A percentile compares a stretch with the other conserved stretches of the same genome.
These are phyloP conservation scores for Furnarius figulus DNA, from an alignment of 2,113 vertebrate genomes.

Conservation along the genomic window DNA sequence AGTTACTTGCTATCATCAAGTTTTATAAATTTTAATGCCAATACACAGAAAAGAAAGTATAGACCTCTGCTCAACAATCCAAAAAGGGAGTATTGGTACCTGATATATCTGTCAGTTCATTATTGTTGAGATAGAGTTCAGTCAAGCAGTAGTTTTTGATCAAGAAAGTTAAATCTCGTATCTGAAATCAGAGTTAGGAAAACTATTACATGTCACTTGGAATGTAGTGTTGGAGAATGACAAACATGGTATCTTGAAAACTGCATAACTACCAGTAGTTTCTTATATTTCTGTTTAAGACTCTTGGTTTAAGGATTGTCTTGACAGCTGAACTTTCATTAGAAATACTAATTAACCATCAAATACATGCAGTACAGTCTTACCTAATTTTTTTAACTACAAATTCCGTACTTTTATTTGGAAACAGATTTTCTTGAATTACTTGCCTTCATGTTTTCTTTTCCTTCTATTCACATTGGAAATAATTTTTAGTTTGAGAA, in stretches of 20 bases:
- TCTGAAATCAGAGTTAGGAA: conserved; percentile 71
- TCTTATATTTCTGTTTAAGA: background rate
- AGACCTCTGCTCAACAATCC: background rate
- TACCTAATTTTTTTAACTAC: background rate
- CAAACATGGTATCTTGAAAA: background rate
- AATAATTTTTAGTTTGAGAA: background rate
- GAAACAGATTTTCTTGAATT: background rate
- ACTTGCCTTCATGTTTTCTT: background rate
- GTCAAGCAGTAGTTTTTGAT: conserved; percentile 75
- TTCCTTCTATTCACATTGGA: background rate
- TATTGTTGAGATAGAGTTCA: conserved; percentile 80
- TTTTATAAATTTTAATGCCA: background rate
- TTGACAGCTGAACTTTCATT: background rate
- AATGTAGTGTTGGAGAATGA: background rate
- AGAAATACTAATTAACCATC: background rate
- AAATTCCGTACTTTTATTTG: background rate
- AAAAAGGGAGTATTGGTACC: conserved; percentile 55
- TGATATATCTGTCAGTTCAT: conserved; percentile 75
- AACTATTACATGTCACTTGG: background rate
- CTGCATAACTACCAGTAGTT: background rate
- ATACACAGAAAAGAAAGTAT: background rate
- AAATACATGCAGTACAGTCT: background rate
- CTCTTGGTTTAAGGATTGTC: background rate
- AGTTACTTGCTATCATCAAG: background rate
- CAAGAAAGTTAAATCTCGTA: conserved; percentile 75